These are phyloP conservation scores for Brenthis hecate DNA, from an alignment of 2,888 invertebrate genomes.

Conservation along the genomic window DNA sequence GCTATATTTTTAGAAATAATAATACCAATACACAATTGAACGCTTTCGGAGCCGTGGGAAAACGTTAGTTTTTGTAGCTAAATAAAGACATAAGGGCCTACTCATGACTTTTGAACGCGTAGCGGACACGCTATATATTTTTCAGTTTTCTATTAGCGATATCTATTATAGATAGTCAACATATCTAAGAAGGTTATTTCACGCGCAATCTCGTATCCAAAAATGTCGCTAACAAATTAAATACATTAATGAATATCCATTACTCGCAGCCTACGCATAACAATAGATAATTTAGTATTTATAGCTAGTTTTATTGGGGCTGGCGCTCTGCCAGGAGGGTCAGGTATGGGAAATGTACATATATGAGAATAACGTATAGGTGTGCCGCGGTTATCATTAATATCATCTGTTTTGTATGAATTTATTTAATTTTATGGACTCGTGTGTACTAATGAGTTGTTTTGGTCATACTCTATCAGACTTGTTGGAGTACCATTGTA, in stretches of 20 bases:
- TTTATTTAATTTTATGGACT: not conserved
- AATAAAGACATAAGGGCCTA: not conserved
- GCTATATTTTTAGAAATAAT: too few species aligned
- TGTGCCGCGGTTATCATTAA: slow-evolving; percentile 10
- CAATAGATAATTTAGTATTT: slow-evolving; percentile 42
- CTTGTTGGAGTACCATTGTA: not conserved
- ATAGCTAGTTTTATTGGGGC: slow-evolving; percentile 42
- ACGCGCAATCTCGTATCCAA: not conserved
- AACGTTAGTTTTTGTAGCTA: too few species aligned
- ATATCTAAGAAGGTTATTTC: not conserved
- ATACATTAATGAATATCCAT: slow-evolving; percentile 19
- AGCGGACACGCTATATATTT: too few species aligned
- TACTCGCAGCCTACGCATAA: slow-evolving; percentile 35
- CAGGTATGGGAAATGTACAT: slow-evolving; percentile 35
- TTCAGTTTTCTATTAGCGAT: too few species aligned
- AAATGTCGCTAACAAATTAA: slow-evolving; percentile 12
- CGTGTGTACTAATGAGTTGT: too few species aligned
- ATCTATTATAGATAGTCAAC: too few species aligned
- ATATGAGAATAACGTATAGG: slow-evolving; percentile 23
- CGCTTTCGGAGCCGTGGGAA: too few species aligned
- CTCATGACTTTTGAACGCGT: too few species aligned
- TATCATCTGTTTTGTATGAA: slow-evolving; percentile 3
- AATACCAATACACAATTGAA: too few species aligned
- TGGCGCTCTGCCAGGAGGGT: slow-evolving; percentile 43
- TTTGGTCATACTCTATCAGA: not conserved